A percentile compares a stretch with the other conserved stretches of the same genome.
phyloP scores from a whole-genome alignment of 1,140 invertebrate genomes.

The Vollenhovia emeryi region DNA sequence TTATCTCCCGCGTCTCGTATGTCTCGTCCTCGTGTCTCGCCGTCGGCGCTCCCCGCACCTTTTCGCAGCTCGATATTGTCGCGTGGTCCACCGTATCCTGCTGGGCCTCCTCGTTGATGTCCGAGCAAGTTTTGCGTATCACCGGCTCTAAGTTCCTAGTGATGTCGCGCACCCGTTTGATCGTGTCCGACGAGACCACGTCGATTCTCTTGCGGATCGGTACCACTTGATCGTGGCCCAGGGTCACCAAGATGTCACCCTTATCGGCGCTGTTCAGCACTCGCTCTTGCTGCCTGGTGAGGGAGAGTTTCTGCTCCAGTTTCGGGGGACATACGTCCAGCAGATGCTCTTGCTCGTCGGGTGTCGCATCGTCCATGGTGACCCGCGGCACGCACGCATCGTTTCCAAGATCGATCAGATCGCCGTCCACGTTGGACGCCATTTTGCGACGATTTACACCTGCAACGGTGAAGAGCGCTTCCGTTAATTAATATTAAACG shows the following conservation, averaged over 20 bases:
- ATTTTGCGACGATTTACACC: conserved; percentile 67
- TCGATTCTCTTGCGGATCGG: conserved; percentile 81
- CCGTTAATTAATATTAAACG: not conserved
- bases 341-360: conserved; percentile 82
- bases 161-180: conserved; percentile 82
- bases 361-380: conserved; percentile 59
- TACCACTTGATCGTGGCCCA: conserved; percentile 82
- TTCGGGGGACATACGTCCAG: conserved; percentile 83
- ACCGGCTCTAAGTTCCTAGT: conserved; percentile 83
- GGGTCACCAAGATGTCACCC: conserved; percentile 79
- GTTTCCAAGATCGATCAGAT: conserved; percentile 82
- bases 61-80: not conserved
- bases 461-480: conserved; percentile 49
- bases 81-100: conserved; percentile 59
- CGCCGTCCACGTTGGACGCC: conserved; percentile 79
- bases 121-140: conserved; percentile 65
- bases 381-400: conserved; percentile 73
- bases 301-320: conserved; percentile 81
- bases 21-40: conserved; percentile 69
- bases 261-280: conserved; percentile 64
- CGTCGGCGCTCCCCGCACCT: not conserved
- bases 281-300: conserved; percentile 73
- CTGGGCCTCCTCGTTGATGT: conserved; percentile 52
- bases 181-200: conserved; percentile 83
- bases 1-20: conserved; percentile 79